Base-by-base conservation (phyloP, 2,888 invertebrate genomes). In the Anodontia alba region DNA sequence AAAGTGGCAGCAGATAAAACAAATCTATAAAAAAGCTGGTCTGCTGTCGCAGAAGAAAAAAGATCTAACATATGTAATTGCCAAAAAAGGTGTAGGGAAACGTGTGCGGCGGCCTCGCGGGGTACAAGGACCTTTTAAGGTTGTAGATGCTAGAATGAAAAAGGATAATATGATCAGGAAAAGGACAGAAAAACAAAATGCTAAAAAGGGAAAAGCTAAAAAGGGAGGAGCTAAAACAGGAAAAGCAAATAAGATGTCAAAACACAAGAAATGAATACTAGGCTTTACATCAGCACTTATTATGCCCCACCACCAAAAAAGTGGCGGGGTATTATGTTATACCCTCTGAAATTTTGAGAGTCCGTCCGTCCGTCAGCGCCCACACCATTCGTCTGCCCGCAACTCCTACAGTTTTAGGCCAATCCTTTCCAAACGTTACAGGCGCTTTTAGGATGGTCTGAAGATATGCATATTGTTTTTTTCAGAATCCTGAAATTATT, bases 121-220 rank as follows among this genome's bases (percentile, higher is more conserved):
- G 57, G 97, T 98, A 31, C 98, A 98, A 94, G 99, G 99, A 8
- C 97, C 96, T 43, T 99, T 97, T 95, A 98, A 97, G 94, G 97
- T 99, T n/a, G 99, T 99, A 7, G 99, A 99, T 96, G 96, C 97
- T 0, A 96, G 99, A 88, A 97, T 99, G 97, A 99, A 99, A 95
- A 99, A 99, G 95, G 99, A 99, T 94, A 95, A 92, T 43, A 88
- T 92, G 29, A 89, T 87, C 29, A 82, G 89, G 81, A 94, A 93
- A 78, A 86, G 80, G 67, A 43, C 66, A 15, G 73, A 83, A 33
- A 80, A 76, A 49, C 78, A 80, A 70, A 84, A 81, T 78, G 78
- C 78, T 23, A 84, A 80, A 62, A 83, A 76, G 43, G 69, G 69
- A 5, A 69, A 46, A 26, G 36, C 31, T 10, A 62, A 62, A 20